phyloP scores from a whole-genome alignment of 2,113 vertebrate species.

The Tychaedon coryphoeus region DNA sequence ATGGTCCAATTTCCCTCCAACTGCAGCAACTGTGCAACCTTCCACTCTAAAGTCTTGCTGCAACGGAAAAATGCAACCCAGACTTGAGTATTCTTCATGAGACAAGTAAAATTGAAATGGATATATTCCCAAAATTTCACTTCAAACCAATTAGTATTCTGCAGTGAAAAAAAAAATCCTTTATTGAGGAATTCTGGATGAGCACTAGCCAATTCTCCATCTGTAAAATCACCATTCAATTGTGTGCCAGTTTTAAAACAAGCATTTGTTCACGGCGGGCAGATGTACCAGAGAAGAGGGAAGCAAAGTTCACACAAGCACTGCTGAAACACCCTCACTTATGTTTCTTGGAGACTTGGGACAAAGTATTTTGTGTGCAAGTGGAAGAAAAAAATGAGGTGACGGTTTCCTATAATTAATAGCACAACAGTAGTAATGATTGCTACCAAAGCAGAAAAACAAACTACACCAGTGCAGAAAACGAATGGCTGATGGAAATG shows the following conservation, averaged over 20 bases:
- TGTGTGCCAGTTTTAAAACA: not conserved
- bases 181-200: not conserved
- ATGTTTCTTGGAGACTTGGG: not conserved
- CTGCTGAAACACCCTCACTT: not conserved
- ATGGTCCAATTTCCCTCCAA: not conserved
- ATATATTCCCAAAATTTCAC: not conserved
- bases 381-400: not conserved
- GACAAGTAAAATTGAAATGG: not conserved
- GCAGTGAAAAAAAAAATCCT: not conserved
- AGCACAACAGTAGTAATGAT: not conserved
- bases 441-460: not conserved
- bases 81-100: not conserved
- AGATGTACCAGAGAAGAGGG: not conserved
- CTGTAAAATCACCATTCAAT: not conserved
- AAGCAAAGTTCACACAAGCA: not conserved
- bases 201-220: not conserved
- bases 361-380: not conserved
- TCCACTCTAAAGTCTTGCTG: not conserved
- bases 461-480: not conserved
- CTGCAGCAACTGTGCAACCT: not conserved
- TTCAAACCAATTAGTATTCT: not conserved
- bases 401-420: not conserved
- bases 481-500: not conserved
- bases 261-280: fast-evolving
- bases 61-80: not conserved